Percentiles rank a stretch among this genome's conserved stretches.
These are phyloP conservation scores for Pycnomerus fuliginosus DNA, from an alignment of 2,888 invertebrate genomes.

Conservation along the genomic window DNA sequence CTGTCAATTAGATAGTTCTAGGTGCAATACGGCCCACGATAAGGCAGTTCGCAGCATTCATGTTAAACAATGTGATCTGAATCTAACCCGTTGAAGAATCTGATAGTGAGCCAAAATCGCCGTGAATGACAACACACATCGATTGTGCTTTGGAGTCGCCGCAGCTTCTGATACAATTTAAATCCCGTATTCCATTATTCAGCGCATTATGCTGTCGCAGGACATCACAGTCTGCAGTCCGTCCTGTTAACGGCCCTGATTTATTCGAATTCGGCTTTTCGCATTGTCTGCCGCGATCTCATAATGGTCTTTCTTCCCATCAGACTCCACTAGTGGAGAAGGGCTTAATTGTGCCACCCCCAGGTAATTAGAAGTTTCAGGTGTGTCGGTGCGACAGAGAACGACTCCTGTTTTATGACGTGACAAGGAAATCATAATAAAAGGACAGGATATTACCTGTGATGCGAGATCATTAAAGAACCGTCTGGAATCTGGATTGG, in stretches of 20 bases:
- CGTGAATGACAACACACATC: slow-evolving; percentile 39
- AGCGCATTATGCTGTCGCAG: slow-evolving; percentile 48
- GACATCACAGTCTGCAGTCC: slow-evolving; percentile 45
- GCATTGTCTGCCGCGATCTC: slow-evolving; percentile 44
- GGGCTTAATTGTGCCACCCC: no score
- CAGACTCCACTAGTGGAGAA: no score
- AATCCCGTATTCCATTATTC: slow-evolving; percentile 52
- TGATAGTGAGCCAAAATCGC: slow-evolving; percentile 35
- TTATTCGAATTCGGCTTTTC: slow-evolving; percentile 48
- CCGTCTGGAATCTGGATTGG: slow-evolving; percentile 48
- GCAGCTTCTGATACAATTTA: slow-evolving; percentile 49
- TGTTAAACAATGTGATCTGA: slow-evolving; percentile 2
- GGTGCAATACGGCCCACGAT: slow-evolving; percentile 9
- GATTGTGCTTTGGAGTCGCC: slow-evolving; percentile 15
- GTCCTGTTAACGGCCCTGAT: slow-evolving; percentile 51
- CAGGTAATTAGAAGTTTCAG: no score
- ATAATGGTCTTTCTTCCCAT: slow-evolving; percentile 38
- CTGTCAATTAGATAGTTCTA: slow-evolving; percentile 8
- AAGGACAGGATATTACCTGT: slow-evolving; percentile 45
- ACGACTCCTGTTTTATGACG: slow-evolving; percentile 41
- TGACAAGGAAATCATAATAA: slow-evolving; percentile 47
- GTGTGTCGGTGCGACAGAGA: slow-evolving; percentile 6
- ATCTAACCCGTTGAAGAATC: no score
- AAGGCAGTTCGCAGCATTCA: slow-evolving; percentile 7
- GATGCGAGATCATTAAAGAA: slow-evolving; percentile 45